phyloP scores from a whole-genome alignment of 2,888 invertebrate species.

The Lithophane semibrunnea region DNA sequence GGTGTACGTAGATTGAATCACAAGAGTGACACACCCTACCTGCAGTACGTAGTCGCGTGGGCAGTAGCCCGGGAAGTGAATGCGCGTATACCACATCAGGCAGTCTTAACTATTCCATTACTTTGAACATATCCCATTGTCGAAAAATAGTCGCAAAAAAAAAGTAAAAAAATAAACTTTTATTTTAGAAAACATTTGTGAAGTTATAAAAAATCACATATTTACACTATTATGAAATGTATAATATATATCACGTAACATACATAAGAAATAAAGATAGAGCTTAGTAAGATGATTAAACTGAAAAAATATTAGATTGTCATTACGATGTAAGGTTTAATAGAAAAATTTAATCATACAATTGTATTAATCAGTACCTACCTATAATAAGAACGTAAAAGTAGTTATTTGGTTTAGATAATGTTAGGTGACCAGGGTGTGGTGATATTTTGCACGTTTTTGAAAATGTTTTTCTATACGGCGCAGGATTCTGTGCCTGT shows the following conservation, averaged over 20 bases:
- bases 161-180: slow-evolving; percentile 68
- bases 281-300: slow-evolving; percentile 90
- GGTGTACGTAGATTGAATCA: slow-evolving; percentile 58
- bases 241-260: slow-evolving; percentile 88
- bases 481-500: slow-evolving; percentile 84
- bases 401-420: slow-evolving; percentile 89
- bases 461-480: slow-evolving; percentile 90
- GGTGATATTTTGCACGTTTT: slow-evolving; percentile 91
- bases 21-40: slow-evolving; percentile 30
- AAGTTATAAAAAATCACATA: slow-evolving; percentile 85
- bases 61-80: slow-evolving; percentile 20
- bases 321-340: slow-evolving; percentile 86
- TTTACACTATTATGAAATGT: slow-evolving; percentile 89
- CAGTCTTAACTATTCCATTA: slow-evolving; percentile 69
- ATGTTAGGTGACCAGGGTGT: slow-evolving; percentile 91
- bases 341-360: slow-evolving; percentile 86
- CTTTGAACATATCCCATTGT: slow-evolving; percentile 78
- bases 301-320: slow-evolving; percentile 82
- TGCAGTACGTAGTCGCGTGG: slow-evolving; percentile 8
- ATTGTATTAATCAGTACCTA: slow-evolving; percentile 87
- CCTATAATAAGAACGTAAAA: slow-evolving; percentile 85
- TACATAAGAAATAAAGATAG: slow-evolving; percentile 88
- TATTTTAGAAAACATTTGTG: slow-evolving; percentile 83
- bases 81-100: slow-evolving; percentile 62
- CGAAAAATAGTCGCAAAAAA: slow-evolving; percentile 73